A percentile compares a stretch with the other conserved stretches of the same genome.
Conservation (phyloP, 1,140 invertebrate species). For the Bilobella aurantiaca region DNA sequence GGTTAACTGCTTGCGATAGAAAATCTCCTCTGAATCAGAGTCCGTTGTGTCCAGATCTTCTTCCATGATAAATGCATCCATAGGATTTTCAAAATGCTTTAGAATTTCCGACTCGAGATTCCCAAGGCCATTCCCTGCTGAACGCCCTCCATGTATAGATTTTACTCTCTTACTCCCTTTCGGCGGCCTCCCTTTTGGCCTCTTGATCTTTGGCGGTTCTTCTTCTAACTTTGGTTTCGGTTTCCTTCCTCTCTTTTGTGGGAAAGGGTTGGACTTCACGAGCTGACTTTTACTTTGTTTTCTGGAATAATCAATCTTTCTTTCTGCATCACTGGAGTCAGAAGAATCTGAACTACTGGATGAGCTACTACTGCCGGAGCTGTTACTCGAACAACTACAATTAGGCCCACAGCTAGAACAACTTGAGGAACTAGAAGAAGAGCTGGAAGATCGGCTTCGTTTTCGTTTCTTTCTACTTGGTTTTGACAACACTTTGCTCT, state of each 20-base stretch:
- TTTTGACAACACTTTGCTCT: no score
- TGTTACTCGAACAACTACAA: conserved; percentile 57
- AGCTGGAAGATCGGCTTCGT: conserved; percentile 23
- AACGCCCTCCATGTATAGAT: conserved; percentile 37
- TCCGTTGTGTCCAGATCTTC: conserved; percentile 71
- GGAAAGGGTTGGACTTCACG: background rate
- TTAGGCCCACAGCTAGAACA: conserved; percentile 67
- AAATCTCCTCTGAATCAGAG: conserved; percentile 72
- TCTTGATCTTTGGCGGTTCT: background rate
- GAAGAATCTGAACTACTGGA: conserved; percentile 41
- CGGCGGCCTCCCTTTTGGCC: conserved; percentile 6
- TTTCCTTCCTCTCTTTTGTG: conserved; percentile 5
- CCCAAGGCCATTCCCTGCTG: background rate
- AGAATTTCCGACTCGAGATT: conserved; percentile 3
- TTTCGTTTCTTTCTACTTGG: conserved; percentile 19
- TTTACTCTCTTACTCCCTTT: conserved; percentile 41
- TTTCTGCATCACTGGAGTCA: conserved; percentile 34
- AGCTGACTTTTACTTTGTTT: background rate
- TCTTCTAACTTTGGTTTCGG: conserved; percentile 6
- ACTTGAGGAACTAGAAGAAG: conserved; percentile 53
- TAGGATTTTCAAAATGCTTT: conserved; percentile 6
- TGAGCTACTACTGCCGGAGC: conserved; percentile 45
- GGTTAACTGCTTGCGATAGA: conserved; percentile 51
- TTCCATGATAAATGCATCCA: conserved; percentile 47
- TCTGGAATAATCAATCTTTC: background rate